Conservation (phyloP, 1,140 invertebrate genomes). For the Mycetomoellerius zeteki region DNA sequence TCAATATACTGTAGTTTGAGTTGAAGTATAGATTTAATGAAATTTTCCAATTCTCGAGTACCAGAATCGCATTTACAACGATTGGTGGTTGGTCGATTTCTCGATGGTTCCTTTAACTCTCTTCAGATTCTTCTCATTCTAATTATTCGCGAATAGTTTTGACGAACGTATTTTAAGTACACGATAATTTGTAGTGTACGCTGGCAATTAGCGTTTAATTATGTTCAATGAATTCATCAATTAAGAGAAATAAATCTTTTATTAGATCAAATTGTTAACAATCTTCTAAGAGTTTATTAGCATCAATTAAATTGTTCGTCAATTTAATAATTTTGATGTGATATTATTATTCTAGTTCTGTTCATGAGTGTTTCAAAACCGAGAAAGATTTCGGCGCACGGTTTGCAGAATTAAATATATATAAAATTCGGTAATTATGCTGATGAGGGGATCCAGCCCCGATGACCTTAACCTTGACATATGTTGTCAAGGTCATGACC, state of each 20-base stretch:
- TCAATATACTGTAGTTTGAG: conserved; percentile 34
- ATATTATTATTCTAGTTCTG: too few species aligned
- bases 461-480: too few species aligned
- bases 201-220: not conserved
- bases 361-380: too few species aligned
- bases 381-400: too few species aligned
- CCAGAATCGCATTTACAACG: not conserved
- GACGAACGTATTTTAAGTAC: not conserved
- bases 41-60: conserved; percentile 33
- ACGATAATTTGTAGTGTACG: not conserved
- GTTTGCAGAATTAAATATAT: too few species aligned
- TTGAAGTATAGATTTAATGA: conserved; percentile 63
- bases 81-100: not conserved
- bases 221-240: not conserved
- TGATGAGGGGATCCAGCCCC: too few species aligned
- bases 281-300: too few species aligned
- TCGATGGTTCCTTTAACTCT: conserved; percentile 4
- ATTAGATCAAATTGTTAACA: too few species aligned
- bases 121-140: conserved; percentile 13
- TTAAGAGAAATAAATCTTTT: not conserved
- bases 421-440: too few species aligned
- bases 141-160: conserved; percentile 17
- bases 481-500: too few species aligned
- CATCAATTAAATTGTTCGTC: too few species aligned
- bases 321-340: too few species aligned